Conservation (phyloP, 2,797 vertebrate species). For the Pangasius mekongensis region DNA sequence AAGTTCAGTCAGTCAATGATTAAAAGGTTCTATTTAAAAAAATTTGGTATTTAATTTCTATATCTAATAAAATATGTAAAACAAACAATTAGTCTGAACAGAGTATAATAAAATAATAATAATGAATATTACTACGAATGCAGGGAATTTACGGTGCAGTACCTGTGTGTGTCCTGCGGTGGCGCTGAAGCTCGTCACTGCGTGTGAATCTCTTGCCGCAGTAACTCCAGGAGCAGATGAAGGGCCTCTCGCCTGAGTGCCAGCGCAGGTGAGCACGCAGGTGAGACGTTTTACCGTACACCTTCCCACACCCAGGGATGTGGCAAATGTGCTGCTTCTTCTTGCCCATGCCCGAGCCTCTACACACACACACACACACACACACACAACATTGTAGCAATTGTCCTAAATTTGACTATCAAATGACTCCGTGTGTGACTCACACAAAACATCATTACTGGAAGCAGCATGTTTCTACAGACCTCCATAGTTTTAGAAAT, state of each 20-base stretch:
- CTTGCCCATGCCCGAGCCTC: constrained; percentile 93
- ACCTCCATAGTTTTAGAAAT: neutral
- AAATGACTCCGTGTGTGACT: neutral
- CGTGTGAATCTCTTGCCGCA: constrained; percentile 97
- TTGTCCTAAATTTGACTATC: neutral
- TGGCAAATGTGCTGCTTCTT: constrained; percentile 98
- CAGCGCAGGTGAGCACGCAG: constrained; percentile 97
- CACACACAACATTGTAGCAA: neutral
- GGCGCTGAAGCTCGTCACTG: constrained; percentile 97
- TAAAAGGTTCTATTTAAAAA: no score
- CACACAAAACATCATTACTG: neutral
- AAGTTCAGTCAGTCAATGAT: neutral
- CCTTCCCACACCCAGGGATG: constrained; percentile 86
- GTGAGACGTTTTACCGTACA: constrained; percentile 95
- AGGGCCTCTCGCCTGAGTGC: constrained; percentile 98
- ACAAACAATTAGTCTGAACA: neutral
- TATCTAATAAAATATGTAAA: neutral
- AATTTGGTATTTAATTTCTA: no score
- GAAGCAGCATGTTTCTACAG: neutral
- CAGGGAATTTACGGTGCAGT: neutral
- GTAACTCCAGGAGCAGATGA: constrained; percentile 98
- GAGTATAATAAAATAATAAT: neutral
- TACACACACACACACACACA: constrained; percentile 60
- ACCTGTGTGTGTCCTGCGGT: constrained; percentile 98
- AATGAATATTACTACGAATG: no score